phyloP scores from a whole-genome alignment of 2,888 invertebrate species.

The Chrysomela aeneicollis region DNA sequence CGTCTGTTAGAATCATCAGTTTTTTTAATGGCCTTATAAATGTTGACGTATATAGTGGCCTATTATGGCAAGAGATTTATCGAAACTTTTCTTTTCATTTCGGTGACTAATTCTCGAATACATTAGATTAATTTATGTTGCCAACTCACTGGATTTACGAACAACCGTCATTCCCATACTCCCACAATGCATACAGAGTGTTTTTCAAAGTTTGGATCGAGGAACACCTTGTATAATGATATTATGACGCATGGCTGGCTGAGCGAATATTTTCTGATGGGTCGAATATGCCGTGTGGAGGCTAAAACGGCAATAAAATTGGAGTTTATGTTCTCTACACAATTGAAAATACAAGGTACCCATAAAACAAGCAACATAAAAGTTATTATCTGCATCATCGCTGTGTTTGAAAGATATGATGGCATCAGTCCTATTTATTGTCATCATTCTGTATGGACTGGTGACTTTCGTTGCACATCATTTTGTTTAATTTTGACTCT shows the following conservation, averaged over 20 bases:
- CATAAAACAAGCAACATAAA: background rate
- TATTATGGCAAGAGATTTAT: conserved; percentile 30
- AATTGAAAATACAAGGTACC: background rate
- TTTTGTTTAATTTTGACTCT: no score
- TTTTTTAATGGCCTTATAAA: conserved; percentile 19
- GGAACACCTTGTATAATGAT: background rate
- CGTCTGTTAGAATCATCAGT: conserved; percentile 44
- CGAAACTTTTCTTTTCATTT: conserved; percentile 7
- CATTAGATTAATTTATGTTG: background rate
- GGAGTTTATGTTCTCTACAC: background rate
- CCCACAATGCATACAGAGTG: background rate
- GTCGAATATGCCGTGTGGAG: background rate
- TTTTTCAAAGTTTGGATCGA: background rate
- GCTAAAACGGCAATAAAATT: background rate
- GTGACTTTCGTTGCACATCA: background rate
- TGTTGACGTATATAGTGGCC: conserved; percentile 14
- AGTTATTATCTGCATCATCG: background rate
- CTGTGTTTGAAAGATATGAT: background rate
- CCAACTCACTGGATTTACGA: background rate
- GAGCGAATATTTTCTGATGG: background rate
- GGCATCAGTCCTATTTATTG: background rate
- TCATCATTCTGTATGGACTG: background rate
- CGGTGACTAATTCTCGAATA: conserved; percentile 5
- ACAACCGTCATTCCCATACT: background rate
- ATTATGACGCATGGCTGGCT: no score